A percentile compares a stretch with the other conserved stretches of the same genome.
phyloP scores from a whole-genome alignment of 1,140 invertebrate species.

The Semibalanus balanoides region DNA sequence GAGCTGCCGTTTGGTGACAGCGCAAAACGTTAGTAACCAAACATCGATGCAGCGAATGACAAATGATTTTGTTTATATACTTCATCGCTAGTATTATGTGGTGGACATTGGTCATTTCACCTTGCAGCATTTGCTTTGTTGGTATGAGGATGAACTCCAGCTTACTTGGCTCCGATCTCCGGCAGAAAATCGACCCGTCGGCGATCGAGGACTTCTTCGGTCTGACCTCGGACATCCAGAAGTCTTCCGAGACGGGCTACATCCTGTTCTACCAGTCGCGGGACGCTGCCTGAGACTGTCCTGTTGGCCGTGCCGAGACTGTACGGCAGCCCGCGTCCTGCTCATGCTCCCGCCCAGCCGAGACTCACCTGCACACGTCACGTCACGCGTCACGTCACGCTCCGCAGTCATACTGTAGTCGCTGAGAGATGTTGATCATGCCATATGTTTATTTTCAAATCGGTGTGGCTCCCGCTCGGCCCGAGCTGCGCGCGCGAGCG shows the following conservation, averaged over 20 bases:
- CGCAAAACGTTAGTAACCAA: no score
- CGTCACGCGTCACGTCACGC: no score
- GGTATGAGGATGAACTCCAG: no score
- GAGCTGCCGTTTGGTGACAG: no score
- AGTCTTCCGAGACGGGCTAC: conserved; percentile 98
- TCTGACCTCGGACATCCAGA: conserved; percentile 92
- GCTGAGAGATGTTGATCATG: neutral
- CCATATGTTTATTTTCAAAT: neutral
- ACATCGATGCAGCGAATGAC: no score
- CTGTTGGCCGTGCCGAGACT: neutral
- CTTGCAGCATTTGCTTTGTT: no score
- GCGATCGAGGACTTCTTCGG: conserved; percentile 99
- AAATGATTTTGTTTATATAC: no score
- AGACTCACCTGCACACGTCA: no score
- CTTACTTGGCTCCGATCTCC: conserved; percentile 25
- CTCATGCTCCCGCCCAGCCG: neutral
- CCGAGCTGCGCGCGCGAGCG: neutral
- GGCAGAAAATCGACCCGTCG: conserved; percentile 95
- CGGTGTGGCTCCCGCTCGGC: neutral
- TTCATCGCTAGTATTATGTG: no score
- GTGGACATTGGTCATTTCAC: no score
- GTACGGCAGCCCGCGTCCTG: neutral
- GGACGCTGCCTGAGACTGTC: conserved; percentile 39
- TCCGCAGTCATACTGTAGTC: neutral
- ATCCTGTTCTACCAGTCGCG: conserved; percentile 98